Conservation (phyloP, 2,113 vertebrate genomes). For the Uria lomvia region DNA sequence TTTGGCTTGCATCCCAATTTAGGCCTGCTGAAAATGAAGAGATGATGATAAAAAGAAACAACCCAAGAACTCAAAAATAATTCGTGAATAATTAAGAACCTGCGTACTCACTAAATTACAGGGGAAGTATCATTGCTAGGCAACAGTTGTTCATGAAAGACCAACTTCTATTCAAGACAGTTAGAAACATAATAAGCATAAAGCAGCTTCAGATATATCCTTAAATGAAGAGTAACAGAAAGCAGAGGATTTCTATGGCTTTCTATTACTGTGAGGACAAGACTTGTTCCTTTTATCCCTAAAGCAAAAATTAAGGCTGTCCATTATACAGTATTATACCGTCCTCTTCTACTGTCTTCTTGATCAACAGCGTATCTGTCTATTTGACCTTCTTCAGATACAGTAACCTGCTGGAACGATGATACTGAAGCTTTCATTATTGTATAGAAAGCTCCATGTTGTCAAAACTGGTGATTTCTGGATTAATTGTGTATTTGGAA, state of each 20-base stretch:
- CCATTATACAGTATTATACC: background rate
- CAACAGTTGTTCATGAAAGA: background rate
- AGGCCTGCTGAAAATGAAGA: background rate
- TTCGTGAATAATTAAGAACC: background rate
- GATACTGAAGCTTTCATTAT: background rate
- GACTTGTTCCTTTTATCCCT: background rate
- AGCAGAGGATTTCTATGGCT: background rate
- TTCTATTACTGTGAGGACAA: background rate
- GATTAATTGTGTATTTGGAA: background rate
- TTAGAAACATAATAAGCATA: background rate
- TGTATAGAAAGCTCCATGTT: background rate
- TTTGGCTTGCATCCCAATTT: background rate
- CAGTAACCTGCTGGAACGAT: background rate
- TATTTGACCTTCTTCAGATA: background rate
- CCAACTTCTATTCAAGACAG: background rate
- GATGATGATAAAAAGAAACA: background rate
- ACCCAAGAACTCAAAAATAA: background rate
- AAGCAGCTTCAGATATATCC: background rate
- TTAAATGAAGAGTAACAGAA: background rate
- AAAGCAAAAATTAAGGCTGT: conserved; percentile 5
- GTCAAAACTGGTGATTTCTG: background rate
- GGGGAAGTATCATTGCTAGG: conserved; percentile 2
- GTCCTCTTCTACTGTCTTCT: background rate
- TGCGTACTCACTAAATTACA: background rate
- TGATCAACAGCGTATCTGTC: background rate